A percentile compares a stretch with the other conserved stretches of the same genome.
These are phyloP conservation scores for Spheniscus mendiculus DNA, from an alignment of 2,113 vertebrate species.

Conservation along the genomic window DNA sequence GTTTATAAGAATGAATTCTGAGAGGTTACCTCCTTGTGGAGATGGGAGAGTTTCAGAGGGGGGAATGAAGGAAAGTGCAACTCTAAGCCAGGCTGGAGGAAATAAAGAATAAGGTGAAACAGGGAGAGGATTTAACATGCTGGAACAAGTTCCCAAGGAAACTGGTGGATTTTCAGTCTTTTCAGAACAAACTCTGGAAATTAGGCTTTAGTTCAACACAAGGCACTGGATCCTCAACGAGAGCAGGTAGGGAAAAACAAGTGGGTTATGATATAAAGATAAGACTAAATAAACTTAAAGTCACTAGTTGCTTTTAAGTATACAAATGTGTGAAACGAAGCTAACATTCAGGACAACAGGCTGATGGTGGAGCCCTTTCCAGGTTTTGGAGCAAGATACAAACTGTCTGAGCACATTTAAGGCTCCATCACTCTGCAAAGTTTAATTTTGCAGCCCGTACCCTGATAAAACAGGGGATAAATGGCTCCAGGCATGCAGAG, in stretches of 20 bases:
- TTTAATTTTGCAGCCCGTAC: neutral
- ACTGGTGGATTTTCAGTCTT: neutral
- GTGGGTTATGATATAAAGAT: neutral
- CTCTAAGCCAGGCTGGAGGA: neutral
- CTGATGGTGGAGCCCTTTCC: neutral
- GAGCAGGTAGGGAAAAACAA: neutral
- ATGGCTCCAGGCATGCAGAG: neutral
- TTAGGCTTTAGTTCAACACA: neutral
- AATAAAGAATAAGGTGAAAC: neutral
- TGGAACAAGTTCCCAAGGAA: neutral
- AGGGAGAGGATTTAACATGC: neutral
- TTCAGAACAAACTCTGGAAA: neutral
- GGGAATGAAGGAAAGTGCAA: neutral
- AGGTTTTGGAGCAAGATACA: neutral
- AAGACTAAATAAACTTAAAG: neutral
- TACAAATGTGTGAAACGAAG: neutral
- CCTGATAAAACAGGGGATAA: neutral
- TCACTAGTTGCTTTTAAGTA: neutral
- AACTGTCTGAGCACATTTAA: neutral
- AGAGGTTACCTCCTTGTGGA: neutral
- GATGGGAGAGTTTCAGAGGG: fast-evolving
- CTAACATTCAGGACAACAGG: neutral
- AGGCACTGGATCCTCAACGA: fast-evolving
- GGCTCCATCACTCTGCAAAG: neutral
- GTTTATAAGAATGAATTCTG: neutral